A percentile compares a stretch with the other conserved stretches of the same genome.
These are phyloP conservation scores for Malurus leucopterus DNA, from an alignment of 2,797 vertebrate species.

Conservation along the genomic window DNA sequence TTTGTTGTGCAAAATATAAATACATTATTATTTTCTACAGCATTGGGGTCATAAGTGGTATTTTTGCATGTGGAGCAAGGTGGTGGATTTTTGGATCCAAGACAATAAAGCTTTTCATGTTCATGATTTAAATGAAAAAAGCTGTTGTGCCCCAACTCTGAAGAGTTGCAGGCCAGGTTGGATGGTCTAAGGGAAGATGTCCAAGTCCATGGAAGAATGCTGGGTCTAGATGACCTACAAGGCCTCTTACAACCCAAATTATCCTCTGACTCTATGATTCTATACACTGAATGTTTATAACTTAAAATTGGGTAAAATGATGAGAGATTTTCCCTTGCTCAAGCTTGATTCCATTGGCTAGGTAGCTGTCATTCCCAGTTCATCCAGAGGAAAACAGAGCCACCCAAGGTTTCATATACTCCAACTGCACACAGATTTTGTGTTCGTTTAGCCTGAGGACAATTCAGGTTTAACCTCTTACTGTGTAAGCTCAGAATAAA, in stretches of 20 bases:
- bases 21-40: neutral
- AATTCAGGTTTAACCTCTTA: neutral
- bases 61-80: neutral
- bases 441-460: neutral
- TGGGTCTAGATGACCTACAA: neutral
- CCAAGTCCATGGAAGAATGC: neutral
- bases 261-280: neutral
- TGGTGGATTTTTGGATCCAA: neutral
- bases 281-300: neutral
- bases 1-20: neutral
- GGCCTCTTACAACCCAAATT: neutral
- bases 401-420: neutral
- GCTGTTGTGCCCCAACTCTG: neutral
- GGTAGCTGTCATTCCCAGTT: neutral
- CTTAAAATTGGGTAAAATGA: neutral
- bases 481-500: neutral
- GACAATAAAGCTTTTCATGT: neutral
- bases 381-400: neutral
- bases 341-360: neutral
- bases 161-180: rapidly evolving
- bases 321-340: neutral
- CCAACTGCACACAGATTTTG: neutral
- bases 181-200: neutral
- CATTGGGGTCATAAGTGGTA: neutral
- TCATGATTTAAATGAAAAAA: neutral